These are phyloP conservation scores for Neogobius melanostomus DNA, from an alignment of 2,113 vertebrate species.

Conservation along the genomic window DNA sequence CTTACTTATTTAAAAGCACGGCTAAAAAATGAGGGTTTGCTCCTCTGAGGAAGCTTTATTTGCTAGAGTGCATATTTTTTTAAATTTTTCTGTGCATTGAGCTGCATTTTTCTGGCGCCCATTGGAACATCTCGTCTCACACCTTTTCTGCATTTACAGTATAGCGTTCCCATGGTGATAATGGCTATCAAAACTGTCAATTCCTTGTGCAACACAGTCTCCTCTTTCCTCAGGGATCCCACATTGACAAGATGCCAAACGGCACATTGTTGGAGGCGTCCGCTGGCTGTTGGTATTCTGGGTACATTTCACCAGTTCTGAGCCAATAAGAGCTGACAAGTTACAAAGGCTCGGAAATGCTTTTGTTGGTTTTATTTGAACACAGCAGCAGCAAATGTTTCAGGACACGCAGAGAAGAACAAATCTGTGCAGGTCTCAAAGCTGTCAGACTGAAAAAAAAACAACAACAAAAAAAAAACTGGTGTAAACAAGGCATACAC, in stretches of 20 bases:
- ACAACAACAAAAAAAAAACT: too few species aligned
- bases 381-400: background rate
- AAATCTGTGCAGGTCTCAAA: background rate
- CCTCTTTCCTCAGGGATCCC: conserved; percentile 8
- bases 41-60: conserved; percentile 13
- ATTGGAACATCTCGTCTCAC: background rate
- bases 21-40: conserved; percentile 29
- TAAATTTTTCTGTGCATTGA: conserved; percentile 21
- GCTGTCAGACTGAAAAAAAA: background rate
- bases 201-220: background rate
- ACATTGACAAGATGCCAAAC: conserved; percentile 8
- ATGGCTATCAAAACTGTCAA: conserved; percentile 13
- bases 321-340: background rate
- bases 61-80: background rate
- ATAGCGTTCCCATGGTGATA: conserved; percentile 34
- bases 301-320: background rate
- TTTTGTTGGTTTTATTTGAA: conserved; percentile 1
- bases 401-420: background rate
- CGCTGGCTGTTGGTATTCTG: background rate
- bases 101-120: background rate
- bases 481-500: too few species aligned
- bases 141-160: background rate
- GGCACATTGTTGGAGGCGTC: background rate
- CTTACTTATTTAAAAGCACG: conserved; percentile 52
- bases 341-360: background rate